Percentiles rank a stretch among this genome's conserved stretches.
phyloP scores from a whole-genome alignment of 2,113 vertebrate species.

The Mus musculus region GRCm39 chr2:51939001-51939500 shows the following conservation, averaged over 20 bases:
- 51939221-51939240: neutral
- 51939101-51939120: neutral
- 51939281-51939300: neutral
- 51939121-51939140: neutral
- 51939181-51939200: neutral
- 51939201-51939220: neutral
- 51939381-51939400: slow-evolving; percentile 10
- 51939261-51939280: neutral
- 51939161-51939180: neutral
- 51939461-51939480: neutral
- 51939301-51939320: slow-evolving; percentile 7
- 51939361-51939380: neutral
- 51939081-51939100: neutral
- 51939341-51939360: neutral
- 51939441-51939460: neutral
- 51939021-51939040: neutral
- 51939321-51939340: neutral
- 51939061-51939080: neutral
- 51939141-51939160: neutral
- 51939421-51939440: neutral
- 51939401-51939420: neutral
- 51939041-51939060: neutral
- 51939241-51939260: slow-evolving; percentile 8
- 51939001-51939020: neutral
- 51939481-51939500: neutral